Evolutionary conservation across 2,888 invertebrate species (phyloP).

Genomic region (Pelosia muscerda): DNA sequence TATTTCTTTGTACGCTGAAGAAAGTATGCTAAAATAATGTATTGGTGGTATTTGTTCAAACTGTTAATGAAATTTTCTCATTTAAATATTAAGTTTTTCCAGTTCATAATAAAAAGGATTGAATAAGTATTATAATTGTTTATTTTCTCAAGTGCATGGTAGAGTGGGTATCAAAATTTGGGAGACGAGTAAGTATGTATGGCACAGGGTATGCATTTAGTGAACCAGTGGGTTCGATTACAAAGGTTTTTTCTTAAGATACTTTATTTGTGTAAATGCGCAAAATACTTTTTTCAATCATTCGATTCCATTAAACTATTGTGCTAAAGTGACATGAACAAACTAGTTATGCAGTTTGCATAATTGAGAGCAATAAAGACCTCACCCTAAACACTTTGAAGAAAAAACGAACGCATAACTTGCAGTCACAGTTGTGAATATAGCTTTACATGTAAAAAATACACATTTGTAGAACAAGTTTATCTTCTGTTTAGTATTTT

Average conservation of each 20-base stretch:
- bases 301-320: background rate
- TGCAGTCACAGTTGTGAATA: background rate
- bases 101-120: too few species aligned
- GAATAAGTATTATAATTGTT: background rate
- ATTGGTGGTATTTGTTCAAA: background rate
- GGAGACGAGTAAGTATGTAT: too few species aligned
- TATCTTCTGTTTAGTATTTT: background rate
- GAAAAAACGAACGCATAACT: background rate
- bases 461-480: background rate
- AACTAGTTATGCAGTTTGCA: background rate
- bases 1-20: slow-evolving; percentile 74
- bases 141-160: background rate
- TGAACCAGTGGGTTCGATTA: too few species aligned
- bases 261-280: too few species aligned
- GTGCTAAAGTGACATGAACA: background rate
- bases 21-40: slow-evolving; percentile 24
- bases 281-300: too few species aligned
- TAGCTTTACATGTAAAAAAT: background rate
- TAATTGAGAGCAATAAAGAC: background rate
- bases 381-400: too few species aligned
- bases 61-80: background rate
- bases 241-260: too few species aligned
- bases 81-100: background rate
- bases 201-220: too few species aligned
- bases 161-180: too few species aligned